These are phyloP conservation scores for Galeruca laticollis DNA, from an alignment of 2,888 invertebrate species.

Conservation along the genomic window DNA sequence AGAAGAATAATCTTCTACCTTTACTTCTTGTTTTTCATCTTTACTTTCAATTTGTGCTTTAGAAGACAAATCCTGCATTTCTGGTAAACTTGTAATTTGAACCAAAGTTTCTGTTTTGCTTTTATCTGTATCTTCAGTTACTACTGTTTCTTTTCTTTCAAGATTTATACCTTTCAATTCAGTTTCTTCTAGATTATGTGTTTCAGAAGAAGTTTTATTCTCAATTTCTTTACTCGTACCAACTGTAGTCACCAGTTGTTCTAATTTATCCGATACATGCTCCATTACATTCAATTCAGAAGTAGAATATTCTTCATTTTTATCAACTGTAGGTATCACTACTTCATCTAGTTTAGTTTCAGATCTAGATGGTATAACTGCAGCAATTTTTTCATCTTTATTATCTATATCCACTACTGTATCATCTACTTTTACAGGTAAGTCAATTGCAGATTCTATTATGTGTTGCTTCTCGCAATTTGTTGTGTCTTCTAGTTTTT, in stretches of 20 bases:
- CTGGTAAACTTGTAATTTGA: not conserved
- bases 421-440: too few species aligned
- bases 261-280: not conserved
- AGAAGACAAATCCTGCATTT: too few species aligned
- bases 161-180: too few species aligned
- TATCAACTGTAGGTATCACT: not conserved
- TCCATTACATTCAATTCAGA: not conserved
- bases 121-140: too few species aligned
- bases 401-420: too few species aligned
- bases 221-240: not conserved
- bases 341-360: not conserved
- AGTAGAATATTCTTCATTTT: not conserved
- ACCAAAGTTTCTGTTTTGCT: too few species aligned
- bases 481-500: too few species aligned
- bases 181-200: too few species aligned
- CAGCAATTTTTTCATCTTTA: too few species aligned
- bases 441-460: too few species aligned
- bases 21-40: not conserved
- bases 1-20: not conserved
- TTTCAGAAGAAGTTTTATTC: not conserved
- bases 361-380: too few species aligned
- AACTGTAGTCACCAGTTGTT: not conserved
- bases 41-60: not conserved
- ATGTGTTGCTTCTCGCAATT: too few species aligned
- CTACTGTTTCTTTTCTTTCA: not conserved